Evolutionary conservation across 2,797 vertebrate species (phyloP).

Genomic region (Sparus aurata): DNA sequence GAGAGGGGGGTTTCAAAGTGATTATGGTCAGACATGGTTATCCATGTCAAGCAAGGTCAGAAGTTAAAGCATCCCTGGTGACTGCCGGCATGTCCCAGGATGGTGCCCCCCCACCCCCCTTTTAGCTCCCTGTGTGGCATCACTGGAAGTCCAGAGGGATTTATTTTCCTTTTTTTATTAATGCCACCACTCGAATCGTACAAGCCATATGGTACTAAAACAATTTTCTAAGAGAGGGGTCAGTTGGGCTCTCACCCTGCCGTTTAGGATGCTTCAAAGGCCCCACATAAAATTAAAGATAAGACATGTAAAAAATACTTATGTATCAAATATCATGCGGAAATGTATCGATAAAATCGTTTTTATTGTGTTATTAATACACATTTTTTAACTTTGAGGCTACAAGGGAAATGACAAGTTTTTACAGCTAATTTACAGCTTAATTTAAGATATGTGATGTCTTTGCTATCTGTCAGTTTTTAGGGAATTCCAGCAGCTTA

Average conservation of each 20-base stretch:
- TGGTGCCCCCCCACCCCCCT: neutral
- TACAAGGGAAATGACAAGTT: neutral
- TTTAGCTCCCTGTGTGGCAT: neutral
- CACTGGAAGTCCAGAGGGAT: conserved; percentile 26
- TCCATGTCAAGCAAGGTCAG: conserved; percentile 75
- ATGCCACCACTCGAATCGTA: conserved; percentile 7
- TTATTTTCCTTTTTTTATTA: conserved; percentile 25
- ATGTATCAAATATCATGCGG: neutral
- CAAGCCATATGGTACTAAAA: conserved; percentile 17
- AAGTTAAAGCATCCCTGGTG: conserved; percentile 76
- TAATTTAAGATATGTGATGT: neutral
- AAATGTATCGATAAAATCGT: neutral
- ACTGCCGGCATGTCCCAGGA: conserved; percentile 52
- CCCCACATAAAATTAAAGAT: neutral
- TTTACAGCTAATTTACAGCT: neutral
- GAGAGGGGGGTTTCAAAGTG: conserved; percentile 60
- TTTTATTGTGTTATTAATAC: conserved; percentile 1
- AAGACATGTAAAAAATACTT: neutral
- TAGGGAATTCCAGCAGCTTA: neutral
- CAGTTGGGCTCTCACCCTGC: neutral
- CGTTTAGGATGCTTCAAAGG: neutral
- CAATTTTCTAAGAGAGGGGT: conserved; percentile 7
- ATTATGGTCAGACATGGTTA: conserved; percentile 69
- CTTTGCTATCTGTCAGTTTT: neutral
- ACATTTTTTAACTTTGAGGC: neutral